These are phyloP conservation scores for Entomobrya multifasciata DNA, from an alignment of 2,888 invertebrate genomes.

Conservation along the genomic window DNA sequence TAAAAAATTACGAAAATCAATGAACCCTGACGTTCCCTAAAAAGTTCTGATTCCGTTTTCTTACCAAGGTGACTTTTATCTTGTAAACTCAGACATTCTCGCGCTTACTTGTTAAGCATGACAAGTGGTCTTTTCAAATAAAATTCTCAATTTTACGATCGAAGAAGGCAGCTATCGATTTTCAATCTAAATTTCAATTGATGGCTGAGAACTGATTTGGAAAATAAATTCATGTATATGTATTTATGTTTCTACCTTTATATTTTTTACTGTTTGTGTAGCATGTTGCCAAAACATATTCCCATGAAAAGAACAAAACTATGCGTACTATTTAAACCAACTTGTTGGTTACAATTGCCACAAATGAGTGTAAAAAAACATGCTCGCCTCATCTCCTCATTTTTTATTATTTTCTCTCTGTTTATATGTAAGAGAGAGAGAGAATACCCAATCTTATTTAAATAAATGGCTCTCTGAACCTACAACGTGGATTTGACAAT, in stretches of 20 bases:
- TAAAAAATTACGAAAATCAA: not conserved
- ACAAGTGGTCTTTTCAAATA: slow-evolving; percentile 31
- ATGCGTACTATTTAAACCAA: slow-evolving; percentile 25
- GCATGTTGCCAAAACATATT: slow-evolving; percentile 30
- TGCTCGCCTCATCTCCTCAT: slow-evolving; percentile 15
- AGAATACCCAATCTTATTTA: slow-evolving; percentile 65
- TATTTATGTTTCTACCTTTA: too few relatives aligned
- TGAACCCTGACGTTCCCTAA: not conserved
- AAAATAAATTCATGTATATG: slow-evolving; percentile 7
- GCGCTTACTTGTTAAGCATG: slow-evolving; percentile 32
- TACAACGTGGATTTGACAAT: slow-evolving; percentile 68
- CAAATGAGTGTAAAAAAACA: slow-evolving; percentile 64
- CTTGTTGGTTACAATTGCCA: slow-evolving; percentile 60
- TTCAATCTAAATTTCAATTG: slow-evolving; percentile 32
- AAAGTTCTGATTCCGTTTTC: not conserved
- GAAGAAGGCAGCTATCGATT: slow-evolving; percentile 31
- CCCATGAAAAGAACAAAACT: slow-evolving; percentile 18
- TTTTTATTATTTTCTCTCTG: slow-evolving; percentile 5
- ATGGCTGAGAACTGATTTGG: not conserved
- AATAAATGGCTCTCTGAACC: slow-evolving; percentile 64
- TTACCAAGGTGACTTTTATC: too few relatives aligned
- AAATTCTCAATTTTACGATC: slow-evolving; percentile 9
- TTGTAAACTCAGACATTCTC: too few relatives aligned
- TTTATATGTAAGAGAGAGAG: too few relatives aligned
- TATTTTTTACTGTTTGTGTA: not conserved